A percentile compares a stretch with the other conserved stretches of the same genome.
phyloP scores from a whole-genome alignment of 2,113 vertebrate genomes.

The Chaetodon trifascialis region DNA sequence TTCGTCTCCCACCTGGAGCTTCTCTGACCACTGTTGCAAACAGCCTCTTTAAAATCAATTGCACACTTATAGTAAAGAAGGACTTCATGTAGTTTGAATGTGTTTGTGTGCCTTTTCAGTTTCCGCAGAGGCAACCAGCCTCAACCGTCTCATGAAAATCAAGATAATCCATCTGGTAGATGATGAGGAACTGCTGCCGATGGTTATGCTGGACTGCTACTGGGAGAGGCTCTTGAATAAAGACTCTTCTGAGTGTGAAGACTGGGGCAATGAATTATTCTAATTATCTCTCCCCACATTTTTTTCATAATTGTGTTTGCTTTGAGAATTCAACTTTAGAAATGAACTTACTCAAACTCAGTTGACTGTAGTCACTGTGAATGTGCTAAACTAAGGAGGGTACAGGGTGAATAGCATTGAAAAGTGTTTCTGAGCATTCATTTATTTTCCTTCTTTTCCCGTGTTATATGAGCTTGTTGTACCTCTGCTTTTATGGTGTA shows the following conservation, averaged over 20 bases:
- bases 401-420: too few species aligned
- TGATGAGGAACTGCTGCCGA: slow-evolving; percentile 88
- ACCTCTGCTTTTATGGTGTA: not conserved
- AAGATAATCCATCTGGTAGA: slow-evolving; percentile 77
- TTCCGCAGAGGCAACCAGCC: slow-evolving; percentile 77
- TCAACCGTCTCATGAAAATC: slow-evolving; percentile 80
- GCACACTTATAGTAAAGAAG: not conserved
- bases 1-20: slow-evolving; percentile 22
- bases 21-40: not conserved
- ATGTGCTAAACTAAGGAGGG: not conserved
- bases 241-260: slow-evolving; percentile 41
- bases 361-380: not conserved
- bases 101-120: slow-evolving; percentile 4
- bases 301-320: not conserved
- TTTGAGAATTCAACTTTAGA: not conserved
- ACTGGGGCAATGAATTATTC: slow-evolving; percentile 53
- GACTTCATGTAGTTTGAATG: not conserved
- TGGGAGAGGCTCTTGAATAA: slow-evolving; percentile 85
- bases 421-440: not conserved
- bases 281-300: not conserved
- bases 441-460: not conserved
- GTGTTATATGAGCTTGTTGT: not conserved
- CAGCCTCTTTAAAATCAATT: not conserved
- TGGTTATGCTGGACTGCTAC: slow-evolving; percentile 83
- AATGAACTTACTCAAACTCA: too few species aligned